These are phyloP conservation scores for Vanessa tameamea DNA, from an alignment of 1,140 invertebrate genomes.

Conservation along the genomic window DNA sequence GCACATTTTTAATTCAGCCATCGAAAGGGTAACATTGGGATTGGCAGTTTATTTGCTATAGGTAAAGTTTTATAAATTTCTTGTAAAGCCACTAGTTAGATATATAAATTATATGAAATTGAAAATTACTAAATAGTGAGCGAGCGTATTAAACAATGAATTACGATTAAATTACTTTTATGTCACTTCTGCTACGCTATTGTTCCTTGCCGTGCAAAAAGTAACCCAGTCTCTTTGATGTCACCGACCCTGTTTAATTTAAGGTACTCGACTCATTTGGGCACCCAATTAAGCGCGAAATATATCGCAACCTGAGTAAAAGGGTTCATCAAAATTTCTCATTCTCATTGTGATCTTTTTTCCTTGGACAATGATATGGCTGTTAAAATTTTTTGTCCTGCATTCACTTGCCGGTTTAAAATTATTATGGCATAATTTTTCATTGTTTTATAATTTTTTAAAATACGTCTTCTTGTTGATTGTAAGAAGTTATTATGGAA, in stretches of 20 bases:
- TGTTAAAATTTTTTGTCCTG: slow-evolving; percentile 43
- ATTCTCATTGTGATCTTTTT: slow-evolving; percentile 60
- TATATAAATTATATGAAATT: no score
- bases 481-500: background rate
- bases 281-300: slow-evolving; percentile 72
- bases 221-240: slow-evolving; percentile 55
- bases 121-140: no score
- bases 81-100: no score
- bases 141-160: no score
- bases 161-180: background rate
- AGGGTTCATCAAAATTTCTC: slow-evolving; percentile 71
- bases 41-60: no score
- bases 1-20: no score
- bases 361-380: slow-evolving; percentile 47
- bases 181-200: background rate
- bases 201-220: slow-evolving; percentile 26
- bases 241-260: slow-evolving; percentile 63
- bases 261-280: slow-evolving; percentile 60
- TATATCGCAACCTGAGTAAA: slow-evolving; percentile 57
- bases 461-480: background rate
- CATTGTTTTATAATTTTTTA: slow-evolving; percentile 25
- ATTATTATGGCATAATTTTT: slow-evolving; percentile 35
- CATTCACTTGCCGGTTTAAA: slow-evolving; percentile 24
- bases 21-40: no score
- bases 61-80: no score